Base-by-base conservation (phyloP, 2,113 vertebrate genomes). In the Heterotilapia buettikoferi region DNA sequence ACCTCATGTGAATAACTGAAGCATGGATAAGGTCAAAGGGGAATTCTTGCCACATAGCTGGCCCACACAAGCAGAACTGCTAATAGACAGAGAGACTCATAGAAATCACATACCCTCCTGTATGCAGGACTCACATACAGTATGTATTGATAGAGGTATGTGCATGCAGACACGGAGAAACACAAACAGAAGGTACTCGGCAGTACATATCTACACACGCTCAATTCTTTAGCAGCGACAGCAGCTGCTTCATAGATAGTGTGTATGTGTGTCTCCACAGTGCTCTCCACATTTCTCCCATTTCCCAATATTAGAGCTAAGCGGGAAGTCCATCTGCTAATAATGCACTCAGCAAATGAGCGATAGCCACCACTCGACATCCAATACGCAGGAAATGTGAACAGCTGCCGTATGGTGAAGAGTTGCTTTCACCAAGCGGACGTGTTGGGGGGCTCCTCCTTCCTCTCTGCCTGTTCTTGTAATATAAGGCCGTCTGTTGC, bases 351-450 rank as follows among this genome's bases (percentile, higher is more conserved):
- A 81, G 88, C 90, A 90, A 94, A 92, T 84, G 82, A 91, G 89
- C 73, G 82, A 85, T 80, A 19, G 88, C 84, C 89, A 86, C 87
- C 88, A 9, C 90, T 91, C 79, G 94, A 94, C 95, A 96, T 90
- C 92, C 88, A 95, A 96, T 95, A 91, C 85, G 85, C 94, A 94
- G 94, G 92, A 95, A 95, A 95, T 95, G 93, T 82, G 92, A 95
- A 94, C 95, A 96, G 95, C 95, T 95, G 95, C 91, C 50, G 29
- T 45, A 9, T 50, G 90, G 88, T 94, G 93, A 94, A 91, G 91
- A 90, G 83, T 43, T 83, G 91, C 93, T 94, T 93, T 94, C 92
- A 93, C 47, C 93, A 66, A 84, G n/a, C 40, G 5, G 88, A 86
- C 66, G 84, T 86, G 79, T 84, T 52, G 90, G 83, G 89, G 87